Percentiles rank a stretch among this genome's conserved stretches.
Evolutionary conservation across 2,888 invertebrate genomes (phyloP).

Genomic region (Polia nebulosa): DNA sequence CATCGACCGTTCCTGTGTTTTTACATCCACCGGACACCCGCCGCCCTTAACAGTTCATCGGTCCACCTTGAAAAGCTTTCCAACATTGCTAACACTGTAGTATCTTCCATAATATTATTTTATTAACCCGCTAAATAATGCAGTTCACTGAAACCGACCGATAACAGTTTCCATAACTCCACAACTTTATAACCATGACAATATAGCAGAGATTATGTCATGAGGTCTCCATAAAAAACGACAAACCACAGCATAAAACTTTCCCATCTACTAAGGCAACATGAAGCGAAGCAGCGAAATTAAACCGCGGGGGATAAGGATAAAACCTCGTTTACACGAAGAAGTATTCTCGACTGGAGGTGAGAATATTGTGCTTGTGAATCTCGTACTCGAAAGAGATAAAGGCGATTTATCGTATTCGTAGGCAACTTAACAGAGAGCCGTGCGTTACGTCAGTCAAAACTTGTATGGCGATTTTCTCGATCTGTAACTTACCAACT

Average conservation of each 20-base stretch:
- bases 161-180: conserved; percentile 9
- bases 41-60: too few species aligned
- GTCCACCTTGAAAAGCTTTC: too few species aligned
- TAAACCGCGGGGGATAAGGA: conserved; percentile 70
- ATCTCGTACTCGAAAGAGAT: neutral
- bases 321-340: conserved; percentile 14
- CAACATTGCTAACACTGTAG: neutral
- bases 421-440: neutral
- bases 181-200: conserved; percentile 24
- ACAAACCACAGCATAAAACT: conserved; percentile 51
- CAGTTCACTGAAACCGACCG: neutral
- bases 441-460: neutral
- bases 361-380: neutral
- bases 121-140: neutral
- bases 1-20: neutral
- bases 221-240: conserved; percentile 36
- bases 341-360: neutral
- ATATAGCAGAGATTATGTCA: conserved; percentile 29
- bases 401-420: neutral
- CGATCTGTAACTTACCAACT: neutral
- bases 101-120: neutral
- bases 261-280: conserved; percentile 64
- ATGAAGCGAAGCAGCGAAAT: conserved; percentile 66
- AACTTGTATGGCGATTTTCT: neutral
- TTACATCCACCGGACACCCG: neutral